A percentile compares a stretch with the other conserved stretches of the same genome.
Conservation (phyloP, 2,797 vertebrate genomes). For the Percopsis omiscomaycus region DNA sequence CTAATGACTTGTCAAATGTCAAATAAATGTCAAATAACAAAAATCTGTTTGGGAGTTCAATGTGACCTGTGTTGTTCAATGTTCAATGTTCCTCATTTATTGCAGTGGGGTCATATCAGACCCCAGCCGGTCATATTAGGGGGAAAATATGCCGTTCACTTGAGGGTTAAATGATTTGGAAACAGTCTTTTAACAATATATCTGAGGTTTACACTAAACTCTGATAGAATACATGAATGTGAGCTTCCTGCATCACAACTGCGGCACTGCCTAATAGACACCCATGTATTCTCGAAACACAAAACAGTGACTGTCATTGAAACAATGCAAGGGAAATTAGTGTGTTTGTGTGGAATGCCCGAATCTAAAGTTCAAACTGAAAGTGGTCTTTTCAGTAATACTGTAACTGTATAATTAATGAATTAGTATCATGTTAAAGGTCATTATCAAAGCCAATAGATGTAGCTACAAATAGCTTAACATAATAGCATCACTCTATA, state of each 20-base stretch:
- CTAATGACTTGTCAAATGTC: no score
- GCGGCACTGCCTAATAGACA: background rate
- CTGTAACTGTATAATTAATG: slow-evolving; percentile 31
- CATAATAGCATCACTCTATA: background rate
- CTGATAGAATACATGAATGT: no score
- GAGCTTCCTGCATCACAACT: slow-evolving; percentile 20
- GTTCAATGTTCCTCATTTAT: no score
- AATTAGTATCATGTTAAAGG: slow-evolving; percentile 40
- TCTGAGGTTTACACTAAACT: no score
- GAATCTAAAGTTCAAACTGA: slow-evolving; percentile 30
- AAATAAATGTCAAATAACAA: no score
- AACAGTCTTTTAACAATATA: no score
- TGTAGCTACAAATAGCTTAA: background rate
- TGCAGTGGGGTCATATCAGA: no score
- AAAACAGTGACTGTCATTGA: slow-evolving; percentile 40
- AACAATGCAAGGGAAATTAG: slow-evolving; percentile 37
- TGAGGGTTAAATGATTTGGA: no score
- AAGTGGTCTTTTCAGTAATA: slow-evolving; percentile 36
- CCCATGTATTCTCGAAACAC: slow-evolving; percentile 13
- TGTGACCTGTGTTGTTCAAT: no score
- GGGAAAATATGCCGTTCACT: no score
- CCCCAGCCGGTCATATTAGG: no score
- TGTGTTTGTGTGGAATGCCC: slow-evolving; percentile 23
- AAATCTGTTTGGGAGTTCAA: no score
- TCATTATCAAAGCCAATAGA: slow-evolving; percentile 9